Evolutionary conservation across 2,888 invertebrate genomes (phyloP).

Genomic region (Drosophila lutescens): DNA sequence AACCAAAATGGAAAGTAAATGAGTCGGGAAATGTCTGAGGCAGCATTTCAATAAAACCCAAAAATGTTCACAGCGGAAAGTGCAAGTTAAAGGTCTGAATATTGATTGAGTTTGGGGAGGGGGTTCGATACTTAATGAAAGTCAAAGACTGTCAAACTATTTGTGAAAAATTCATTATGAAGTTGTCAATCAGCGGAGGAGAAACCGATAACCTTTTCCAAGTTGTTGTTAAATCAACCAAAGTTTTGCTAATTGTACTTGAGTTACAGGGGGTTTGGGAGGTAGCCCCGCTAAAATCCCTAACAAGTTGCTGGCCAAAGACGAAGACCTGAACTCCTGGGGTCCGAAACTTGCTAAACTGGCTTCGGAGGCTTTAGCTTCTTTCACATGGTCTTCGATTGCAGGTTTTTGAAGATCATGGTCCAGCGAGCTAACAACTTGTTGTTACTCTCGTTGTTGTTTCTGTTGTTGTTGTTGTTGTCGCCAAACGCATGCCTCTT

Average conservation of each 20-base stretch:
- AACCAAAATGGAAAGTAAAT: conserved; percentile 44
- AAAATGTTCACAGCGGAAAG: conserved; percentile 20
- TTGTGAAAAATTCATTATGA: conserved; percentile 9
- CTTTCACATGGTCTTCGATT: conserved; percentile 60
- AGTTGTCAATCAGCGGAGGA: conserved; percentile 23
- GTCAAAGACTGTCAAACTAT: conserved; percentile 18
- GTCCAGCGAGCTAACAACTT: conserved; percentile 67
- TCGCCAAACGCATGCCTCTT: conserved; percentile 74
- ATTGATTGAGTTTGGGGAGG: neutral
- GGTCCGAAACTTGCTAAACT: conserved; percentile 74
- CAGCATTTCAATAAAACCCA: conserved; percentile 3
- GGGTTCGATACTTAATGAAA: conserved; percentile 1
- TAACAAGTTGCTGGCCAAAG: conserved; percentile 24
- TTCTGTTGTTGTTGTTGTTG: conserved; percentile 74
- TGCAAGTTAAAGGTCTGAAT: conserved; percentile 24
- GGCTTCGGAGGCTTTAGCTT: conserved; percentile 61
- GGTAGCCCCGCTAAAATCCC: conserved; percentile 31
- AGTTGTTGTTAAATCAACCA: neutral
- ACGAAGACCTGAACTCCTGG: conserved; percentile 41
- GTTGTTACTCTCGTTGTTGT: conserved; percentile 56
- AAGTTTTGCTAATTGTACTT: conserved; percentile 35
- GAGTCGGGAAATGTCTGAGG: conserved; percentile 8
- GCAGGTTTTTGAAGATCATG: conserved; percentile 80
- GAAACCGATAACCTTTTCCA: conserved; percentile 20
- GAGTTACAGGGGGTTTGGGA: neutral